Evolutionary conservation across 2,113 vertebrate genomes (phyloP).

Genomic region (Xenopus borealis): DNA sequence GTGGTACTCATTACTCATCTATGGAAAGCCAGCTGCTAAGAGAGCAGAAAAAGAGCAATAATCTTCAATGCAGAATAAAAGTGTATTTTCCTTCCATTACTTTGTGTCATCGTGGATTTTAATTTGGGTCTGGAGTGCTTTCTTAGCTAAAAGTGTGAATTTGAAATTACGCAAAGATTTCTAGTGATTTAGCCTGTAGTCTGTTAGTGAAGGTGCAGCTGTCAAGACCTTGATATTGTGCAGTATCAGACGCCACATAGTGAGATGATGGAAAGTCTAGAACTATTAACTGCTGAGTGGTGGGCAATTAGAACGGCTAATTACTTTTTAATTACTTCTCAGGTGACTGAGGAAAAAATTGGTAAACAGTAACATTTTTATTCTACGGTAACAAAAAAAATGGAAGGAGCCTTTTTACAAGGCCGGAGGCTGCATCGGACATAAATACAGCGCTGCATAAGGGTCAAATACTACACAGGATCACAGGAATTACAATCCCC

Average conservation of each 20-base stretch:
- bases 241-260: conserved; percentile 22
- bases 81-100: conserved; percentile 12
- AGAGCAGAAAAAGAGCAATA: no score
- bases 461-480: no score
- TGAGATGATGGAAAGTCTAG: conserved; percentile 18
- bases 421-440: no score
- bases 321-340: conserved; percentile 6
- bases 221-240: conserved; percentile 30
- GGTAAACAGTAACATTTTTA: no score
- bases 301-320: conserved; percentile 23
- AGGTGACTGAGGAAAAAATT: no score
- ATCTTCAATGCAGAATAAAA: not conserved
- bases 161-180: conserved; percentile 21
- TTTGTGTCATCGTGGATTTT: conserved; percentile 3
- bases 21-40: no score
- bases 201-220: not conserved
- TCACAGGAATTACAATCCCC: no score
- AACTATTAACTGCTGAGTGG: conserved; percentile 15
- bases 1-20: no score
- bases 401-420: no score
- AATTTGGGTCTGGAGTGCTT: not conserved
- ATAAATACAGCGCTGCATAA: no score
- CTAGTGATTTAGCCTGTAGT: conserved; percentile 11
- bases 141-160: conserved; percentile 6
- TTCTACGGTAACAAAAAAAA: no score